Percentiles rank a stretch among this genome's conserved stretches.
phyloP scores from a whole-genome alignment of 2,113 vertebrate genomes.

The Zapus hudsonius region DNA sequence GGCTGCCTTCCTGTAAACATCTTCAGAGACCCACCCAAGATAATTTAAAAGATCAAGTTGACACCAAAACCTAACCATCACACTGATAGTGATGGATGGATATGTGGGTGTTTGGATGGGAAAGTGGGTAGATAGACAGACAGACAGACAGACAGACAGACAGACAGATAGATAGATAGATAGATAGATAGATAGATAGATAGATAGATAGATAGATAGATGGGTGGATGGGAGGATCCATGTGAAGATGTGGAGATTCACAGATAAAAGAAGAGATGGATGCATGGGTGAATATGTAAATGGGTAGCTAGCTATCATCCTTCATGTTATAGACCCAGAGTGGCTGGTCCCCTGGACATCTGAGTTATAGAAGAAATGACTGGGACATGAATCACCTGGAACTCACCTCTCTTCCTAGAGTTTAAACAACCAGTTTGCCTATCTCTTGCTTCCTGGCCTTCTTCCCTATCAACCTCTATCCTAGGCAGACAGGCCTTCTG shows the following conservation, averaged over 20 bases:
- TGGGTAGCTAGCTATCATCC: neutral
- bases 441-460: conserved; percentile 49
- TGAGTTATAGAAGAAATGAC: neutral
- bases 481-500: conserved; percentile 22
- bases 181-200: too few species aligned
- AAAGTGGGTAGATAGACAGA: neutral
- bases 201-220: neutral
- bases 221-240: too few species aligned
- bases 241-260: too few species aligned
- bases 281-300: too few species aligned
- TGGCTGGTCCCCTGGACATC: neutral
- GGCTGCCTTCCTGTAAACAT: too few species aligned
- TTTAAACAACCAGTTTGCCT: neutral
- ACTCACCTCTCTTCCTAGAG: neutral
- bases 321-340: neutral
- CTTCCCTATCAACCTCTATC: conserved; percentile 19
- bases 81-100: neutral
- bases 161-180: too few species aligned
- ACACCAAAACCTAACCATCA: too few species aligned
- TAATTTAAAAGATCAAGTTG: too few species aligned
- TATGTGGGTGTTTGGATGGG: fast-evolving
- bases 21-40: too few species aligned
- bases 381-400: neutral
- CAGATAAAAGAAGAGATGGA: too few species aligned
- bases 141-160: too few species aligned